Conservation (phyloP, 2,797 vertebrate genomes). For the Spinibarbus caldwelli region DNA sequence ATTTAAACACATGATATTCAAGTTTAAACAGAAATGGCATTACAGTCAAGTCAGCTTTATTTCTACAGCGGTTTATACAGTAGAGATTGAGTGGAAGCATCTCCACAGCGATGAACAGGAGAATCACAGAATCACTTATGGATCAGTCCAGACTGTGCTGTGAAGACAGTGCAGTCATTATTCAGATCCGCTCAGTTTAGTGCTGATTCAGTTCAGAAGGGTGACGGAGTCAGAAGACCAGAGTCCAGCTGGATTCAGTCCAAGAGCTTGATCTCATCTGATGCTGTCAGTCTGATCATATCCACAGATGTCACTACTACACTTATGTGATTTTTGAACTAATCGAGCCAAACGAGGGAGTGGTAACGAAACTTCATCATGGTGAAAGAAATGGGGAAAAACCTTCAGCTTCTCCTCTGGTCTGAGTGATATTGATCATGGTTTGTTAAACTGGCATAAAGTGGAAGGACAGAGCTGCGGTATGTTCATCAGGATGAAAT, state of each 20-base stretch:
- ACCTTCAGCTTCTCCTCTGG: neutral
- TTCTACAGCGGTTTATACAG: no score
- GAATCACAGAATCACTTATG: no score
- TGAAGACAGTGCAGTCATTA: no score
- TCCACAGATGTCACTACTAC: neutral
- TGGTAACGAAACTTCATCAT: neutral
- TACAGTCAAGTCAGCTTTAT: neutral
- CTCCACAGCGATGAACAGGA: no score
- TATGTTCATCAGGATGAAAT: neutral
- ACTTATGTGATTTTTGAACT: neutral
- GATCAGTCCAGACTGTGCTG: neutral
- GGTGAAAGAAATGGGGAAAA: neutral
- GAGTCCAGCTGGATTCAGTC: neutral
- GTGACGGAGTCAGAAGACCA: neutral
- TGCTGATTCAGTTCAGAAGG: no score
- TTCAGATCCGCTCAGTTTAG: no score
- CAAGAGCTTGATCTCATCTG: neutral
- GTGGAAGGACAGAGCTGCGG: neutral
- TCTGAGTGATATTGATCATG: neutral
- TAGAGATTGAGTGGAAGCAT: no score
- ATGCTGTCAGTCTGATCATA: neutral
- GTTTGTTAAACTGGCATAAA: neutral
- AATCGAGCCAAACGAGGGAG: neutral
- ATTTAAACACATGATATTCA: neutral
- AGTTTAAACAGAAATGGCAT: neutral